Evolutionary conservation across 2,888 invertebrate species (phyloP).

Genomic region (Torymus tubicola): DNA sequence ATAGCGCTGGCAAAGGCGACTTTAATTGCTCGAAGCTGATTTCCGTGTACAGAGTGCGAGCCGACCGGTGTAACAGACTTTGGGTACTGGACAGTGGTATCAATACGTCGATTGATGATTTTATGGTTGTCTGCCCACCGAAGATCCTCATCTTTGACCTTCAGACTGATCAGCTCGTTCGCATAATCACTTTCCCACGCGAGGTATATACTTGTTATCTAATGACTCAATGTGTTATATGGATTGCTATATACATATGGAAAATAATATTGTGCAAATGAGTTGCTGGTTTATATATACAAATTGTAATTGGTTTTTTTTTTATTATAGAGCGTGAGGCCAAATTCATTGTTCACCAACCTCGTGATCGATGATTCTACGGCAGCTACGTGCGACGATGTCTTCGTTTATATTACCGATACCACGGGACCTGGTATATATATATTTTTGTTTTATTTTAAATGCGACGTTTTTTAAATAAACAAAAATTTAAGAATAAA

Average conservation of each 20-base stretch:
- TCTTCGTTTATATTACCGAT: conserved; percentile 88
- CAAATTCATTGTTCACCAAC: conserved; percentile 87
- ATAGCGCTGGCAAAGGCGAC: conserved; percentile 82
- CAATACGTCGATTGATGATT: conserved; percentile 84
- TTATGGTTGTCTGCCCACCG: conserved; percentile 84
- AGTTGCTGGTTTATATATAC: neutral
- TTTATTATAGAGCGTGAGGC: conserved; percentile 80
- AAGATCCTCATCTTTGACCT: conserved; percentile 89
- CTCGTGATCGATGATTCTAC: conserved; percentile 86
- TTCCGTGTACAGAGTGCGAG: conserved; percentile 86
- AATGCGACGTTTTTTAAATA: neutral
- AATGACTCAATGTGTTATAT: no score
- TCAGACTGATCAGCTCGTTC: conserved; percentile 83
- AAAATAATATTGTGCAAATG: neutral
- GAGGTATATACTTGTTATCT: conserved; percentile 75
- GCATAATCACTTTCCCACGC: conserved; percentile 85
- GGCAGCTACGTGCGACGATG: conserved; percentile 84
- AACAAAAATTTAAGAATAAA: neutral
- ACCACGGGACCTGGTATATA: conserved; percentile 86
- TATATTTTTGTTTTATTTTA: conserved; percentile 2
- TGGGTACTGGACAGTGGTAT: conserved; percentile 91
- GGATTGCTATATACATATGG: no score
- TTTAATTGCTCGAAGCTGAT: conserved; percentile 87
- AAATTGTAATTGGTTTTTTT: neutral
- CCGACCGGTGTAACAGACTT: conserved; percentile 88